These are phyloP conservation scores for Hucho hucho DNA, from an alignment of 2,113 vertebrate species.

Conservation along the genomic window DNA sequence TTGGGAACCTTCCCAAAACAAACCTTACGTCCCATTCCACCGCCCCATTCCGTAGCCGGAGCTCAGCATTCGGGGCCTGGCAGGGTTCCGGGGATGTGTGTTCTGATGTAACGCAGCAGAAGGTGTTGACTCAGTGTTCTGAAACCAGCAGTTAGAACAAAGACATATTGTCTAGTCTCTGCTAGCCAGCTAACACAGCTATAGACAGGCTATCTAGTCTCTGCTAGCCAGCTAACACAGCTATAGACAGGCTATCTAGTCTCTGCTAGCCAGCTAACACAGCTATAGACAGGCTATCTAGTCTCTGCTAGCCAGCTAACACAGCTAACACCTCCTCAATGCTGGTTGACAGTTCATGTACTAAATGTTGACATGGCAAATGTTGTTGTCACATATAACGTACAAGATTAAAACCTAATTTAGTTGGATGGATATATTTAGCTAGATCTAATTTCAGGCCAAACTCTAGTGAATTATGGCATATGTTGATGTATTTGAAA, in stretches of 20 bases:
- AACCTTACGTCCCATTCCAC: conserved; percentile 11
- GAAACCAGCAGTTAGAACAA: conserved; percentile 63
- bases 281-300: background rate
- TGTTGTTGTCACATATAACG: background rate
- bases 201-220: no score
- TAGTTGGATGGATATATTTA: no score
- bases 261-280: no score
- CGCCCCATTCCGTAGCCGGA: background rate
- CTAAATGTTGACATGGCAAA: background rate
- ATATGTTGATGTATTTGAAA: no score
- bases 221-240: no score
- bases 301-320: background rate
- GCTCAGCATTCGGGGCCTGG: conserved; percentile 34
- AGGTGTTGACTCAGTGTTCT: conserved; percentile 65
- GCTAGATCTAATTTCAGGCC: no score
- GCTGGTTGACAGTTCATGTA: no score
- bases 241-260: background rate
- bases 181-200: background rate
- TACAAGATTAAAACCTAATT: no score
- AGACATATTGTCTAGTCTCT: conserved; percentile 21
- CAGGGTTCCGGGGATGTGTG: conserved; percentile 53
- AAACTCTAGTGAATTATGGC: no score
- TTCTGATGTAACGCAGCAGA: conserved; percentile 58
- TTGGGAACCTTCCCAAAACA: conserved; percentile 47
- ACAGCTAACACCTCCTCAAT: no score